These are phyloP conservation scores for Bimastos eiseni DNA, from an alignment of 2,888 invertebrate species.

Conservation along the genomic window DNA sequence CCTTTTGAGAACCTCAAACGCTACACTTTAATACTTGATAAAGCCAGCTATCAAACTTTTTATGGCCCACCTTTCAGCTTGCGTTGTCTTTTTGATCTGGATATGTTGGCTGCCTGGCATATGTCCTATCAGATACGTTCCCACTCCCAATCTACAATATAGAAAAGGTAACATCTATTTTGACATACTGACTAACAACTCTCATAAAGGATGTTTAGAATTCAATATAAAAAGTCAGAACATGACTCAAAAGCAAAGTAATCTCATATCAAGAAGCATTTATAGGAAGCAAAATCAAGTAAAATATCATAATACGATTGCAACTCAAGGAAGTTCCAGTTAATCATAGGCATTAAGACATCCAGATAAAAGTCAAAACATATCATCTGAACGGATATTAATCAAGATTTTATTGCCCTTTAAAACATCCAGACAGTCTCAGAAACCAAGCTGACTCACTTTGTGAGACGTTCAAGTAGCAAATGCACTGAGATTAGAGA, in stretches of 20 bases:
- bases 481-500: neutral
- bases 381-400: neutral
- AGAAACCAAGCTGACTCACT: neutral
- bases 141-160: neutral
- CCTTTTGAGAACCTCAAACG: neutral
- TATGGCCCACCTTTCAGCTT: neutral
- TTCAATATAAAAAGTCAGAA: neutral
- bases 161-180: neutral
- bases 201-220: neutral
- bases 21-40: neutral
- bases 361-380: neutral
- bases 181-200: neutral
- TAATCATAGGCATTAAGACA: neutral
- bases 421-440: neutral
- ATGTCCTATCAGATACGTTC: conserved; percentile 15
- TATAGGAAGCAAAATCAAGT: neutral
- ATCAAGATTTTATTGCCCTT: neutral
- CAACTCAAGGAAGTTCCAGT: neutral
- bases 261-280: neutral
- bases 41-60: neutral
- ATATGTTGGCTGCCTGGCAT: neutral
- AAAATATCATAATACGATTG: neutral
- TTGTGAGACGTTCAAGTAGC: neutral
- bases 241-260: neutral
- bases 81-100: conserved; percentile 20